These are phyloP conservation scores for Tiliacea aurago DNA, from an alignment of 2,888 invertebrate genomes.

Conservation along the genomic window DNA sequence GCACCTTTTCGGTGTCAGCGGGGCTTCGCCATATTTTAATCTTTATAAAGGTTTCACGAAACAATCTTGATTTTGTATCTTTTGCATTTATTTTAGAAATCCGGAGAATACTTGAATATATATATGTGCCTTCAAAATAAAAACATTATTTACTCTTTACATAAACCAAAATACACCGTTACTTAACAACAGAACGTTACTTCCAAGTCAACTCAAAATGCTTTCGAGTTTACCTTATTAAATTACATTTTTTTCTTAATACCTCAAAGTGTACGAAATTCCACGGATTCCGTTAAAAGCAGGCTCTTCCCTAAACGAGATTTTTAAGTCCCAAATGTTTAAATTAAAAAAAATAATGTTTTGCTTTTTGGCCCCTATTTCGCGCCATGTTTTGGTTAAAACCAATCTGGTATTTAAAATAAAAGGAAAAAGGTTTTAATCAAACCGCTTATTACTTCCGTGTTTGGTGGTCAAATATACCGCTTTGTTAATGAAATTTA, in stretches of 20 bases:
- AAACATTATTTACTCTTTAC: not conserved
- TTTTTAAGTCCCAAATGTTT: slow-evolving; percentile 55
- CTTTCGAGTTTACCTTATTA: slow-evolving; percentile 48
- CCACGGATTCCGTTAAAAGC: slow-evolving; percentile 48
- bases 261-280: slow-evolving; percentile 51
- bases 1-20: too few relatives aligned
- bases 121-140: not conserved
- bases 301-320: slow-evolving; percentile 38
- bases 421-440: slow-evolving; percentile 32
- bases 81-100: not conserved
- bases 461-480: slow-evolving; percentile 25
- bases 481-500: slow-evolving; percentile 11
- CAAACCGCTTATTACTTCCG: slow-evolving; percentile 21
- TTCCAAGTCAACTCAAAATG: slow-evolving; percentile 43
- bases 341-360: slow-evolving; percentile 42
- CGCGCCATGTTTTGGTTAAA: slow-evolving; percentile 30
- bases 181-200: slow-evolving; percentile 28
- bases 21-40: too few relatives aligned
- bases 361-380: slow-evolving; percentile 29
- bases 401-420: slow-evolving; percentile 31
- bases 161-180: slow-evolving; percentile 19
- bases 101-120: not conserved
- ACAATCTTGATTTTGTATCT: not conserved
- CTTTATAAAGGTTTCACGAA: not conserved
- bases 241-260: slow-evolving; percentile 52